Conservation (phyloP, 64 coral and sea anemone genomes). For the Orbicella faveolata region DNA sequence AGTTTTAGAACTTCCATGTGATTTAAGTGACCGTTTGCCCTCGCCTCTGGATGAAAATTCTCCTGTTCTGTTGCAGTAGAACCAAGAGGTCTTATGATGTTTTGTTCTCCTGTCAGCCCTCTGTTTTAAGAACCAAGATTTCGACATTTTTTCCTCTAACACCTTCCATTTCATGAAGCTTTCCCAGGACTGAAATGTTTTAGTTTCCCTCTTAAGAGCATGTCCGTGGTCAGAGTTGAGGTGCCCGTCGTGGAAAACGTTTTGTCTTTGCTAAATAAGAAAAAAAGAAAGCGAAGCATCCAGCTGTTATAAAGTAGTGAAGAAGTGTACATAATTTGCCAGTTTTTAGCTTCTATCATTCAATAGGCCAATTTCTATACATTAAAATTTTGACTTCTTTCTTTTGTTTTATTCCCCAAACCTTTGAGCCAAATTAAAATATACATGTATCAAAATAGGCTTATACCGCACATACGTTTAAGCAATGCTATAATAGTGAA, state of each 20-base stretch:
- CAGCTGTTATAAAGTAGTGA: background rate
- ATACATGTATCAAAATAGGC: too few relatives aligned
- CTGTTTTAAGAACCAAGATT: background rate
- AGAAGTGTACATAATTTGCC: too few relatives aligned
- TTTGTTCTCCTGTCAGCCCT: too few relatives aligned
- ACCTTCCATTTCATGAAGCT: background rate
- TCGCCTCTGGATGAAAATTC: background rate
- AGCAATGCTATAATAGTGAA: too few relatives aligned
- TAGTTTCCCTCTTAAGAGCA: background rate
- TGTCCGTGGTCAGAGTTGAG: background rate
- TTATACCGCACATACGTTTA: too few relatives aligned
- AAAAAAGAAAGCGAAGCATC: background rate
- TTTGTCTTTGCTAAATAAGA: too few relatives aligned
- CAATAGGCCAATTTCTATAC: too few relatives aligned
- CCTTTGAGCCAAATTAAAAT: too few relatives aligned
- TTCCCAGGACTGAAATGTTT: background rate
- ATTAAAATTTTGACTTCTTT: too few relatives aligned
- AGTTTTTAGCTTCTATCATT: too few relatives aligned
- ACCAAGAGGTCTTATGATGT: background rate
- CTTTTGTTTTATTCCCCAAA: too few relatives aligned
- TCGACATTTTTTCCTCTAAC: background rate
- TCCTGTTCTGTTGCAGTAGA: conserved; percentile 17
- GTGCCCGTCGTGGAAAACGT: background rate
- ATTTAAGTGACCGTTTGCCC: conserved; percentile 15
- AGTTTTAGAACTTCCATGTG: conserved; percentile 21